Base-by-base conservation (phyloP, 1,140 invertebrate species). In the Danaus melanippus region DNA sequence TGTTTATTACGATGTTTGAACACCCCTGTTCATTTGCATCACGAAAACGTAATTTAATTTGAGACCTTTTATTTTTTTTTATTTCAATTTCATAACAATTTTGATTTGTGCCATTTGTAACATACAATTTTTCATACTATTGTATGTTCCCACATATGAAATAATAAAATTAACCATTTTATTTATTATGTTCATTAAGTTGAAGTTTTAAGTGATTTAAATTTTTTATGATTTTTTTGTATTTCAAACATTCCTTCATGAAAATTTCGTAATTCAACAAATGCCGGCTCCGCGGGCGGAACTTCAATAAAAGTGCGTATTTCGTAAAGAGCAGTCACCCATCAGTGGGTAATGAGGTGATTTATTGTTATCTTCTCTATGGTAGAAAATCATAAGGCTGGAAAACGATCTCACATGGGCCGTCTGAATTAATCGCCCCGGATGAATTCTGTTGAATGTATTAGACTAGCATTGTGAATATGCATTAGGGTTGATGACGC, bases 401-500 rank as follows among this genome's bases (percentile, higher is more conserved):
- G 65, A 67, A 69, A 68, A 73, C 66, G 53, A 49, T 56, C 58
- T 51, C 50, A 49, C 17, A 58, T 48, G 61, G 54, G 50, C 50
- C 53, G 62, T 67, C 48, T 65, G 66, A 71, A 73, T 71, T 79
- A 74, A 72, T 76, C 67, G 67, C 53, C 52, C 55, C 64, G 61
- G 65, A 74, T 59, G 58, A 70, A 63, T 64, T 66, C 61, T 65
- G 58, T 63, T 60, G 66, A 56, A 70, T 65, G 62, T 69, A 63
- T 71, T 70, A 65, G 60, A 56, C 58, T 55, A 59, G 57, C 60
- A 76, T 76, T 76, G 80, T 84, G 75, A 77, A 84, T 80, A 84
- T 84, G 74, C 79, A 81, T 80, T 81, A 81, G 77, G 69, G 74
- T 68, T 71, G 67, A 74, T 76, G 74, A 74, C 53, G 66, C 54